Evolutionary conservation across 2,888 invertebrate genomes (phyloP), one percentile per base, ranked within the genome.

Genomic region (Eristalis pertinax): DNA sequence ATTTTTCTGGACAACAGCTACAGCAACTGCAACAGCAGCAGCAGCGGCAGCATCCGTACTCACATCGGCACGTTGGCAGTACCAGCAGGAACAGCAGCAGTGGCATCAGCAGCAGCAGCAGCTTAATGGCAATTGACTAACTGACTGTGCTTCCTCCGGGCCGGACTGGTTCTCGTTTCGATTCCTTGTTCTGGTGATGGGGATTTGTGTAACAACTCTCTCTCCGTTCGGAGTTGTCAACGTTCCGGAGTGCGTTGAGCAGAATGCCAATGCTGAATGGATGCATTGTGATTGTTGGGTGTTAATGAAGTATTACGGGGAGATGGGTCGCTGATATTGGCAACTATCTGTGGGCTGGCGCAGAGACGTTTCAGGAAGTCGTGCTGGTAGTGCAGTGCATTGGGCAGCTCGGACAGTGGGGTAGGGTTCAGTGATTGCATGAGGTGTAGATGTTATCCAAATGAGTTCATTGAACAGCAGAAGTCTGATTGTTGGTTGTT

Each of bases 1-100:
- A 87, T 65, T 72, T 79, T 75, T 72, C 82, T 69, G 82, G 78
- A 86, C 82, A 74, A 50, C 50, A 19, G 50, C 50, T 19, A 69
- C 77, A 76, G 62, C 69, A 64, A 22, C n/a, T n/a, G n/a, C n/a
- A n/a, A n/a, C n/a, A n/a, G n/a, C n/a, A n/a, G n/a, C n/a, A n/a
- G n/a, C 69, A 62, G 24, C 19, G 4, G 26, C 19, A 24, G 62
- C 60, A 43, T 24, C 58, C 29, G 76, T 26, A 68, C 11, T 15
- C 15, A 43, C 62, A 62, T 24, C 60, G 64, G 77, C 41, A 68
- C 41, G 19, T 8, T 8, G 19, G 19, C 50, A 50, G 19, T 50
- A 50, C 50, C 50, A 50, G 26, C 60, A 29, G 60, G 26, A 60
- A 26, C 26, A 60, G 60, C 24, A 22, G 60, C 24, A 60, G 77